phyloP scores from a whole-genome alignment of 1,140 invertebrate genomes.

The Dermatophagoides farinae region DNA sequence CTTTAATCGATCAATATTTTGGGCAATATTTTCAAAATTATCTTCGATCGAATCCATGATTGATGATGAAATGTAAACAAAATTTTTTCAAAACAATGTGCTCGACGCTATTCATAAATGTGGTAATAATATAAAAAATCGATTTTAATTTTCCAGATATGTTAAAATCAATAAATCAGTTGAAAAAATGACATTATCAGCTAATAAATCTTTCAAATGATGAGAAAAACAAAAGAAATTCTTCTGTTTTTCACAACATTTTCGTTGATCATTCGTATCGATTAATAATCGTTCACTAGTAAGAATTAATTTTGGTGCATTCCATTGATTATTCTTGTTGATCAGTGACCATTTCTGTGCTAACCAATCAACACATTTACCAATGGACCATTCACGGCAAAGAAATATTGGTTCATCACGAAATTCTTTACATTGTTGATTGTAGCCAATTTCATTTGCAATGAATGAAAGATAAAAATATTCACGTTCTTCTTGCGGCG shows the following conservation, averaged over 20 bases:
- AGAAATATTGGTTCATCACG: slow-evolving; percentile 6
- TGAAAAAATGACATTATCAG: not conserved
- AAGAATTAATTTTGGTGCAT: slow-evolving; percentile 1
- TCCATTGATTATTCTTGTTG: slow-evolving; percentile 8
- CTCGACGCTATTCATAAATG: not conserved
- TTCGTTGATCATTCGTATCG: not conserved
- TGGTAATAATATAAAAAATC: not conserved
- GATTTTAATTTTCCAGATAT: slow-evolving; percentile 1
- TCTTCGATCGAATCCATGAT: not conserved
- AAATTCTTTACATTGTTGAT: not conserved
- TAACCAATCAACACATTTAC: slow-evolving; percentile 14
- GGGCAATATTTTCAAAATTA: not conserved
- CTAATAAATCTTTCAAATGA: not conserved
- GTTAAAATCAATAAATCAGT: slow-evolving; percentile 6
- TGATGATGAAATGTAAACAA: not conserved
- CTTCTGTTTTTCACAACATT: not conserved
- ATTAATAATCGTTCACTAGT: not conserved
- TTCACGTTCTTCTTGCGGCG: slow-evolving; percentile 6
- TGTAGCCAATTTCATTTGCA: not conserved
- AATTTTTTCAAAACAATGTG: not conserved
- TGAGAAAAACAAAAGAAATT: not conserved
- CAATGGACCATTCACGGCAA: slow-evolving; percentile 11
- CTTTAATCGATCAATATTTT: not conserved
- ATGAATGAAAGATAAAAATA: slow-evolving; percentile 11
- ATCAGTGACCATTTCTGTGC: not conserved